Evolutionary conservation across 2,888 invertebrate genomes (phyloP).

Genomic region (Dolomedes plantarius): DNA sequence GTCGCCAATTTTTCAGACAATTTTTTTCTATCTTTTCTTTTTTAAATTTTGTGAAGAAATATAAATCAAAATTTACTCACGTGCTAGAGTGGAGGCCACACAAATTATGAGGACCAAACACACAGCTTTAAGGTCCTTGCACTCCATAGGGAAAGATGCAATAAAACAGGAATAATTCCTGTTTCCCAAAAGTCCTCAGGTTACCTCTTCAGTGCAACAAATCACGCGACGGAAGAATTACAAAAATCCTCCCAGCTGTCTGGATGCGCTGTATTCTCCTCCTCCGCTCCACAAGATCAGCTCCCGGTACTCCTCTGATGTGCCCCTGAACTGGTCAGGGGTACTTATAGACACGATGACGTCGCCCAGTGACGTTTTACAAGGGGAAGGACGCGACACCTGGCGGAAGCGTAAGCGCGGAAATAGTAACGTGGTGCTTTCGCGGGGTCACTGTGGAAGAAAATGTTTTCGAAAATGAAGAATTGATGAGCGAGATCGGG

Average conservation of each 20-base stretch:
- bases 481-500: not conserved
- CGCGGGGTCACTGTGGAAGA: not conserved
- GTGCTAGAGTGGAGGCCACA: conserved; percentile 28
- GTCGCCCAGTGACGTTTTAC: not conserved
- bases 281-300: conserved; percentile 7
- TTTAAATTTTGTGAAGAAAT: too few species aligned
- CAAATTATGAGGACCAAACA: conserved; percentile 31
- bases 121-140: conserved; percentile 31
- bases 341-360: conserved; percentile 56
- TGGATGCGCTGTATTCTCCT: conserved; percentile 21
- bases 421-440: not conserved
- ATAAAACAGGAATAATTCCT: conserved; percentile 21
- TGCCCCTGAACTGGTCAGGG: conserved; percentile 28
- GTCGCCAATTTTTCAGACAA: too few species aligned
- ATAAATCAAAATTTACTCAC: conserved; percentile 48
- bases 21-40: too few species aligned
- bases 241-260: conserved; percentile 2
- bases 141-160: conserved; percentile 36
- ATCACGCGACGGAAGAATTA: conserved; percentile 21
- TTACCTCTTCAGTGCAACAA: conserved; percentile 26
- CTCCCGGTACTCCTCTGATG: conserved; percentile 39
- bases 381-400: not conserved
- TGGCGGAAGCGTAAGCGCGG: not conserved
- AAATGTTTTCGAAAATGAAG: not conserved
- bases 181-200: conserved; percentile 14